Base-by-base conservation (phyloP, 2,888 invertebrate genomes). In the Reticulitermes lucifugus region DNA sequence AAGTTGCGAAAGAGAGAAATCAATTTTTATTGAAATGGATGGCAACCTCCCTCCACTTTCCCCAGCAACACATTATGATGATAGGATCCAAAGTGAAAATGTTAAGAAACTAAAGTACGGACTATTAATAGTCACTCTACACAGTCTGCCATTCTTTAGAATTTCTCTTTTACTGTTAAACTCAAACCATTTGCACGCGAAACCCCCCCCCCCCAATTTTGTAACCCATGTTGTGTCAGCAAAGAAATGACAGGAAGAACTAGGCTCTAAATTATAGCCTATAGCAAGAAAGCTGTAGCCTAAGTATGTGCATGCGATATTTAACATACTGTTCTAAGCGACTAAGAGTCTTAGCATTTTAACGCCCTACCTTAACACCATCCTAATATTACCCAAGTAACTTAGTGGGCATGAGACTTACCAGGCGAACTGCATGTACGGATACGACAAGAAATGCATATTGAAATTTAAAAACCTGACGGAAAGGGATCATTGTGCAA, bases 21-120 rank as follows among this genome's bases (percentile, higher is more conserved):
- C 73, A 41, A 73, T 73, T 73, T 73, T 41, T 73, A 41, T 41
- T 73, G 73, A 73, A 73, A 22, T 41, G 29, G 41, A 41, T 73
- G 41, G 73, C 73, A 73, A 35, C 41, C 7, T 65, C 65, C 35
- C n/a, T 2, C 29, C 71, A 29, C 9, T 25, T 29, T 25, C 71
- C 35, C 41, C 21, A 2, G 73, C 41, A 29, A 41, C 41, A 14
- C 21, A 73, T 73, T 73, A 73, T 25, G 12, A n/a, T 65, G 65
- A 65, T 6, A 65, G 3, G 65, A 65, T 65, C 10, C n/a, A 25
- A 25, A 65, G n/a, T 65, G 65, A 65, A 65, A n/a, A 0, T 65
- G 65, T 65, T 65, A n/a, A 0, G 25, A 6, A 65, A n/a, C n/a
- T n/a, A 9, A 25, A n/a, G 25, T n/a, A 25, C 25, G 25, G 65